phyloP scores from a whole-genome alignment of 2,113 vertebrate species.

The Greenwoodochromis staneri region DNA sequence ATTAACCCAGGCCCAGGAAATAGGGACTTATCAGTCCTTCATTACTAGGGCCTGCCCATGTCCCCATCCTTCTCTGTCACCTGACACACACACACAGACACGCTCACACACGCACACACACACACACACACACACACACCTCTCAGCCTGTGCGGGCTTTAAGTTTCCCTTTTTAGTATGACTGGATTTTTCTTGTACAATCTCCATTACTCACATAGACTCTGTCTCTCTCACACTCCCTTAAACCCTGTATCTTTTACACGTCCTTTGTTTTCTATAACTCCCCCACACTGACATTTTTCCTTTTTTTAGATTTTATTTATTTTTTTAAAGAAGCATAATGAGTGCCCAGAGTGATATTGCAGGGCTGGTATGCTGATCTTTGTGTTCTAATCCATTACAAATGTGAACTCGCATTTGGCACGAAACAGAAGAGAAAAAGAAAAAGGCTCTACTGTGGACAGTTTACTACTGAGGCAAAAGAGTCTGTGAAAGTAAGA shows the following conservation, averaged over 20 bases:
- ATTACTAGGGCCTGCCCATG: slow-evolving; percentile 65
- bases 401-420: not conserved
- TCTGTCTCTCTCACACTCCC: not conserved
- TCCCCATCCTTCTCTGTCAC: slow-evolving; percentile 66
- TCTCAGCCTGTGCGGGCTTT: not conserved
- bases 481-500: not conserved
- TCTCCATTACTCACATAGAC: not conserved
- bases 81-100: slow-evolving; percentile 16
- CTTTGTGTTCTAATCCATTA: not conserved
- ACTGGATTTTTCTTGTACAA: not conserved
- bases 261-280: not conserved
- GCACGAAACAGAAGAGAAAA: not conserved
- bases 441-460: not conserved
- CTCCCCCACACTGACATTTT: not conserved
- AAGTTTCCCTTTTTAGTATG: not conserved
- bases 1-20: slow-evolving; percentile 71
- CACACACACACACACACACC: not conserved
- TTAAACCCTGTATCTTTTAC: not conserved
- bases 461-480: not conserved
- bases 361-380: not conserved
- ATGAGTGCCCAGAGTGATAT: not conserved
- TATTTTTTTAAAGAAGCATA: not conserved
- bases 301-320: not conserved
- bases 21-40: slow-evolving; percentile 71
- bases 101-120: not conserved